Evolutionary conservation across 2,113 vertebrate species (phyloP), one percentile per base, ranked within the genome.

Genomic region (Strigops habroptila): DNA sequence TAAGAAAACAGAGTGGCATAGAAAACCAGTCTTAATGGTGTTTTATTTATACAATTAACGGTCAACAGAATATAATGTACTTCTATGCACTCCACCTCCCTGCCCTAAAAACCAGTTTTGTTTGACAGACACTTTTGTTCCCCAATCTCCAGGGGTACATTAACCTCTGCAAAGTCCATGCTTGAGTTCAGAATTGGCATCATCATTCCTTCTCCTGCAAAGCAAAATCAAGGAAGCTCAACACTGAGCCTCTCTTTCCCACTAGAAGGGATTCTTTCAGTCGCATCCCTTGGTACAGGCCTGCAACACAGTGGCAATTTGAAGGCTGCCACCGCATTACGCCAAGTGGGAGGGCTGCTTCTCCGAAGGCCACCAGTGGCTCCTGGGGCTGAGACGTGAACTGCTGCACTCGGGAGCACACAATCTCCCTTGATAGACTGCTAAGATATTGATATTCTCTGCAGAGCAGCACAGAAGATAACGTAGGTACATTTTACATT

Each of bases 141-240:
- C 84, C 46, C 57, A 1, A 2, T 87, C 95, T 92, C 95, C 22
- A 37, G 95, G 88, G 96, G 82, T 88, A 79, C 86, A 87, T 94
- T 96, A 95, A 96, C 90, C 94, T 94, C 88, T 71, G 90, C 92
- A 85, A 78, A 94, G 89, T 81, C 91, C 94, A 96, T 35, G 93
- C 89, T 88, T 93, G 86, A 96, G 81, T 97, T 98, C 97, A 98
- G 97, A 98, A 98, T 64, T 98, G 97, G 98, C 96, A 97, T 96
- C 94, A 97, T 93, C 96, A 52, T 91, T 97, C 97, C 98, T 98
- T 97, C 98, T 97, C 98, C 97, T 96, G 97, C 97, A 97, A 97
- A 70, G 97, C 91, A 97, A 98, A 94, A 75, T 10, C 74, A 12
- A 89, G 53, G 8, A 3, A 97, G 97, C 97, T 97, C 98, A 98